These are phyloP conservation scores for Pandemis cinnamomeana DNA, from an alignment of 2,888 invertebrate species.

Conservation along the genomic window DNA sequence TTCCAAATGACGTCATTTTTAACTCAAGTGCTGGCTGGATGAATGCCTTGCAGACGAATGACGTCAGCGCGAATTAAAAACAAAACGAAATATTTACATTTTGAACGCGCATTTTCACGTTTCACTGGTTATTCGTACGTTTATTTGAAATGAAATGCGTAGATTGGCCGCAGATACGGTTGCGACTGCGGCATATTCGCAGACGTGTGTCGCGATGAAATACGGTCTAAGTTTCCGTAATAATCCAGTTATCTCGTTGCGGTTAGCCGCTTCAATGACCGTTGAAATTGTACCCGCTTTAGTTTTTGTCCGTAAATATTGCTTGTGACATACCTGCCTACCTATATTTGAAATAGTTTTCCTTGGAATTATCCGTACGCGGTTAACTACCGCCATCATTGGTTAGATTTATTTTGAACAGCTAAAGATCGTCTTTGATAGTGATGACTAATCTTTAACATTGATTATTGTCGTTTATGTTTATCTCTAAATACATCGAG, in stretches of 20 bases:
- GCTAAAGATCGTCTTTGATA: not conserved
- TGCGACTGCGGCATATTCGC: not conserved
- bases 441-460: not conserved
- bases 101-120: constrained; percentile 34
- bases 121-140: constrained; percentile 32
- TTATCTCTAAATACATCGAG: constrained; percentile 3
- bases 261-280: constrained; percentile 49
- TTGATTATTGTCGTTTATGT: not conserved
- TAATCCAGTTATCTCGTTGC: constrained; percentile 47
- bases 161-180: constrained; percentile 27
- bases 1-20: constrained; percentile 31
- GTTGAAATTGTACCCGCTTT: constrained; percentile 33
- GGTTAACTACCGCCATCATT: not conserved
- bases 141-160: constrained; percentile 30
- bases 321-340: not conserved
- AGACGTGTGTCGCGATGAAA: not conserved
- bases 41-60: constrained; percentile 33
- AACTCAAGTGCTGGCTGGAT: constrained; percentile 33
- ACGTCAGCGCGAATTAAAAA: constrained; percentile 34
- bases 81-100: constrained; percentile 26
- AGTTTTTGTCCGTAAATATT: constrained; percentile 16
- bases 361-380: constrained; percentile 5
- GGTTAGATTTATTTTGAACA: not conserved
- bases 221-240: constrained; percentile 20
- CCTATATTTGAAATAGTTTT: not conserved